Base-by-base conservation (phyloP, 2,797 vertebrate genomes). In the Urophycis tenuis region DNA sequence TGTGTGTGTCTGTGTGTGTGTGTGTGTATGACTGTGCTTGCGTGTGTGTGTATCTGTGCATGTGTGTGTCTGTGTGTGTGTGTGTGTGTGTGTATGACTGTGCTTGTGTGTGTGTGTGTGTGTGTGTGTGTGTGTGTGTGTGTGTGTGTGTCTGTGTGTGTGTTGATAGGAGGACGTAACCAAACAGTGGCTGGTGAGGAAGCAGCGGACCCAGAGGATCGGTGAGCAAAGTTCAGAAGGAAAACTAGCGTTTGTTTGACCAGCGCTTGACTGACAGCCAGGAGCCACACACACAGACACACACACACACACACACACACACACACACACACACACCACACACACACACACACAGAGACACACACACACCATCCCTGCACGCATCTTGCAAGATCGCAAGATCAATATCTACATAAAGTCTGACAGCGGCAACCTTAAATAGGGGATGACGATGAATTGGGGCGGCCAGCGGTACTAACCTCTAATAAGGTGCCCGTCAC, bases 171-270 rank as follows among this genome's bases (percentile, higher is more conserved):
- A 89, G 85, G 88, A 91, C 3, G 89, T 94, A 74, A 92, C 93
- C 0, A 92, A 92, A 79, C 85, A 89, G 64, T 94, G 93, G 93
- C 84, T 94, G 83, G 79, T 88, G 80, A 89, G 86, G 17, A 94
- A 93, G 84, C 93, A 94, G 87, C 88, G 86, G 83, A 89, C 75
- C 70, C 91, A 92, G 81, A 90, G 81, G 53, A 87, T 80, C 0
- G 92, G 93, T 94, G 81, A 89, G 93, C 84, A 64, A 45, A 41
- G 60, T 12, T 39, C 17, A 74, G 31, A 77, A 8, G 30, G 71
- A 22, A 70, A 73, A 1, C 1, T 34, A n/a, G n/a, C n/a, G n/a
- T n/a, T 22, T 70, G 2, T 67, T 49, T 1, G 25, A 15, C 34
- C 30, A 78, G 9, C 36, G 29, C 5, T 33, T 32, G n/a, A 74